A percentile compares a stretch with the other conserved stretches of the same genome.
phyloP scores from a whole-genome alignment of 37 sponge, comb jelly and placozoan species.

The Ianthella basta region DNA sequence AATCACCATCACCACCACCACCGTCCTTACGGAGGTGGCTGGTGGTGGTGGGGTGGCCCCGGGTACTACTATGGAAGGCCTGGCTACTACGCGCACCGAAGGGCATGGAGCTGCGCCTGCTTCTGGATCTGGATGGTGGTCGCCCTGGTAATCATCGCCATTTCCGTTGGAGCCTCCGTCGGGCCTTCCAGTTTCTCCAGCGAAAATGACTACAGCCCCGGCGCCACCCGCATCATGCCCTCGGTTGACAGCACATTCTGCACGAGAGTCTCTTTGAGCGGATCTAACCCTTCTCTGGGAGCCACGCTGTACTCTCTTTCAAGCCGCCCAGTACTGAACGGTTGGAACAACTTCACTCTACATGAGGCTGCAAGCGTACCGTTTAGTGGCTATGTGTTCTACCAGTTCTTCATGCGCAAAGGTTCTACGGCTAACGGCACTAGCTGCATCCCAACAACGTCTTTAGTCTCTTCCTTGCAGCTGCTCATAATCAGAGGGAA shows the following conservation, averaged over 20 bases:
- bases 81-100: slow-evolving; percentile 1
- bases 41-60: background rate
- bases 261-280: background rate
- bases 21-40: background rate
- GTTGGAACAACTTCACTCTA: background rate
- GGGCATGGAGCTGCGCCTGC: slow-evolving; percentile 6
- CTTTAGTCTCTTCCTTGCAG: background rate
- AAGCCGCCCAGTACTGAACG: background rate
- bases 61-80: background rate
- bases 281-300: no score
- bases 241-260: background rate
- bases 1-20: slow-evolving; percentile 4
- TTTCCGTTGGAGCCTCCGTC: background rate
- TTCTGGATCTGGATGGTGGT: background rate
- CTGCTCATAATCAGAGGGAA: background rate
- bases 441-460: background rate
- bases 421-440: background rate
- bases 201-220: background rate
- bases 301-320: background rate
- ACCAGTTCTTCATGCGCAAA: background rate
- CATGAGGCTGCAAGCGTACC: no score
- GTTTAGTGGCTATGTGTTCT: background rate
- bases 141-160: background rate
- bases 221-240: background rate
- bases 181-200: background rate